Conservation (phyloP, 2,797 vertebrate genomes). For the Malurus leucopterus region DNA sequence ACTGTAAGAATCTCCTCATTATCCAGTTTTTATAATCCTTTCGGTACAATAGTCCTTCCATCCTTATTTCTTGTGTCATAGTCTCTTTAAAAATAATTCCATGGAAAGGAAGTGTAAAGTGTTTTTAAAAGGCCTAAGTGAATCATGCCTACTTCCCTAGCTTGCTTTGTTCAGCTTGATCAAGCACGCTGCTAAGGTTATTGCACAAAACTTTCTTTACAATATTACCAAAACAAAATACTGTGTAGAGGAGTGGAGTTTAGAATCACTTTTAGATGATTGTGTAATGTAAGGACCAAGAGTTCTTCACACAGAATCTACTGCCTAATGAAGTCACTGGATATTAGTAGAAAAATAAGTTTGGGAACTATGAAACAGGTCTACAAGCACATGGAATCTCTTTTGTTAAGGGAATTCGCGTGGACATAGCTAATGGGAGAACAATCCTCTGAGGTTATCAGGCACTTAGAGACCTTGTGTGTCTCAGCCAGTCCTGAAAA, state of each 20-base stretch:
- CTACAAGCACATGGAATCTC: background rate
- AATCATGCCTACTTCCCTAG: background rate
- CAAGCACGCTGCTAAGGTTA: background rate
- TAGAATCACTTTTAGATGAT: background rate
- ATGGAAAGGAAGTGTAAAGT: background rate
- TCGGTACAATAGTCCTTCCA: background rate
- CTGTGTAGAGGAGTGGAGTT: background rate
- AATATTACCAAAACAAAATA: background rate
- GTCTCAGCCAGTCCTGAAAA: background rate
- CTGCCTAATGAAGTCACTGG: background rate
- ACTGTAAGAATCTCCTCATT: background rate
- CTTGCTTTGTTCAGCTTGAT: background rate
- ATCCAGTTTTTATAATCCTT: background rate
- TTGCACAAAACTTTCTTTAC: background rate
- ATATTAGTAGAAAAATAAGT: background rate
- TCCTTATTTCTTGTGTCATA: background rate
- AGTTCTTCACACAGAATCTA: background rate
- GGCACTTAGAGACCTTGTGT: background rate
- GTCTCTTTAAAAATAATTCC: background rate
- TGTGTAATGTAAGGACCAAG: background rate
- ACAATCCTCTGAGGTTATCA: background rate
- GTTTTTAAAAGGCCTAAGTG: background rate
- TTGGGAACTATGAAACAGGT: background rate
- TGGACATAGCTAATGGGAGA: background rate
- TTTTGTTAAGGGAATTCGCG: background rate